phyloP scores from a whole-genome alignment of 1,140 invertebrate genomes.

The Bombus superbus region DNA sequence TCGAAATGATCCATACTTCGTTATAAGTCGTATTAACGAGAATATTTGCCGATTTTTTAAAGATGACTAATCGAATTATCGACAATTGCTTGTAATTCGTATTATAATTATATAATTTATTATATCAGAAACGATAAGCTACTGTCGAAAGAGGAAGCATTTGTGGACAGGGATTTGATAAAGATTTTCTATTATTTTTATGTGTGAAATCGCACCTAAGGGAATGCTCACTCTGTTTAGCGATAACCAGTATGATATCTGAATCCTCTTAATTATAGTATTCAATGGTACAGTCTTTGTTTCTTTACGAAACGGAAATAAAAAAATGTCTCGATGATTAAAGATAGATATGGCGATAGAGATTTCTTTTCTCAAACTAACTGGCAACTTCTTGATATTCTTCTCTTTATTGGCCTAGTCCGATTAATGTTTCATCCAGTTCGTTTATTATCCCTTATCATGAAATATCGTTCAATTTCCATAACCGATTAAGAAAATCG shows the following conservation, averaged over 20 bases:
- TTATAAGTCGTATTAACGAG: not conserved
- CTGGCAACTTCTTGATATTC: not conserved
- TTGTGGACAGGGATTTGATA: not conserved
- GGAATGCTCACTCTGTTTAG: not conserved
- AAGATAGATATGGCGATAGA: not conserved
- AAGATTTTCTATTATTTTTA: slow-evolving; percentile 14
- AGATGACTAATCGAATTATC: not conserved
- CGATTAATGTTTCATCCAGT: not conserved
- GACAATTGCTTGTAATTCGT: not conserved
- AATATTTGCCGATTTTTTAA: not conserved
- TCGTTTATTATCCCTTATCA: not conserved
- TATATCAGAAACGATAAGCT: not conserved
- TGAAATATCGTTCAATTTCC: not conserved
- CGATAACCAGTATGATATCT: not conserved
- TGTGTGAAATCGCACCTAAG: slow-evolving; percentile 4
- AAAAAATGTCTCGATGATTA: not conserved
- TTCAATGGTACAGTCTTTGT: no score
- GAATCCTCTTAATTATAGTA: not conserved
- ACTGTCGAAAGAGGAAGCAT: not conserved
- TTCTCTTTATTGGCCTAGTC: slow-evolving; percentile 22
- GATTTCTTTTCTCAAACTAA: not conserved
- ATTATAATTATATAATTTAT: not conserved
- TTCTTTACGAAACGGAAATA: not conserved
- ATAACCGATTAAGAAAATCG: not conserved
- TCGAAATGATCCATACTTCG: not conserved